Evolutionary conservation across 2,797 vertebrate genomes (phyloP).

Genomic region (Megalops cyprinoides): DNA sequence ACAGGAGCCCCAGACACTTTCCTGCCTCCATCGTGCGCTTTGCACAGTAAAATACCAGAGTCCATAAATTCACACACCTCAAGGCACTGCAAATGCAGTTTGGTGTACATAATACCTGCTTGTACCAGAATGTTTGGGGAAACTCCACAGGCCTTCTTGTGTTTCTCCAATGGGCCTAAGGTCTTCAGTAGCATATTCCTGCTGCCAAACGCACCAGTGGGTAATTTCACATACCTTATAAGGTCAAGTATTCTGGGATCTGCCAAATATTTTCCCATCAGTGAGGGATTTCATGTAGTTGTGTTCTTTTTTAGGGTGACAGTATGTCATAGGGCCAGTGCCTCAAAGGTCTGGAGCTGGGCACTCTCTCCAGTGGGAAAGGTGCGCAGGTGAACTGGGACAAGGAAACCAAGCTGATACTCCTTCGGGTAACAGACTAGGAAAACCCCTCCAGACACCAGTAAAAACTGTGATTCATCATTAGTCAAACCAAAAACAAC

Average conservation of each 20-base stretch:
- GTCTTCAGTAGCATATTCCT: background rate
- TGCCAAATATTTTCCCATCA: background rate
- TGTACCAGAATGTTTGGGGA: background rate
- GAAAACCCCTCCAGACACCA: slow-evolving; percentile 16
- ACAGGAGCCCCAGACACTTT: background rate
- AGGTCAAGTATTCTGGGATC: background rate
- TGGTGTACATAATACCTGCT: background rate
- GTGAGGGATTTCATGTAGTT: background rate
- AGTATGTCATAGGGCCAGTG: background rate
- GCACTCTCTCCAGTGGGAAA: background rate
- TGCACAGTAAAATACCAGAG: background rate
- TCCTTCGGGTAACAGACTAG: background rate
- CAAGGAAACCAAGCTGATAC: background rate
- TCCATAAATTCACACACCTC: background rate
- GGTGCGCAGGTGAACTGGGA: background rate
- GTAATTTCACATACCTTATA: background rate
- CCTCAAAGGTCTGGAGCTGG: background rate
- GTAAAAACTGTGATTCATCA: slow-evolving; percentile 10
- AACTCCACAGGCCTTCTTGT: background rate
- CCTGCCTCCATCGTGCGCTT: background rate
- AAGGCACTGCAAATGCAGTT: background rate
- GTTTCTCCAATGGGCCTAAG: background rate
- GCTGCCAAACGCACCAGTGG: background rate
- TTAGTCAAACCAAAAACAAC: slow-evolving; percentile 8
- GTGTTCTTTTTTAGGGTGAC: background rate